Base-by-base conservation (phyloP, 2,888 invertebrate species). In the Zygothrica quintamaculata region DNA sequence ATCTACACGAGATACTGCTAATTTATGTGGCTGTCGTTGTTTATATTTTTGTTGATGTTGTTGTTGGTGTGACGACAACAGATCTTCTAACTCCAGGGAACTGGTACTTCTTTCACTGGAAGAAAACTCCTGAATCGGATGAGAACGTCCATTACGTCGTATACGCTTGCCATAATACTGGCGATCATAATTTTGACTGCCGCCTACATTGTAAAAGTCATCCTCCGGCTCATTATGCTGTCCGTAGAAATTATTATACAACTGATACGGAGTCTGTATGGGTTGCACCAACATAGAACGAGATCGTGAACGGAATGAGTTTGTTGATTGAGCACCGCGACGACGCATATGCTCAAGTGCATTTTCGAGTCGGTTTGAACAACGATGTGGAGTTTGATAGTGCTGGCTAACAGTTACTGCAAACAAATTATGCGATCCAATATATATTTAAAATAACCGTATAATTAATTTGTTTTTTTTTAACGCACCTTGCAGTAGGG, bases 361-460 rank as follows among this genome's bases (percentile, higher is more conserved):
- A 7, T 92, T 92, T 88, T 95, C 95, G 56, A 95, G 89, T 12
- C 94, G 92, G 12, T 93, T 92, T 0, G 94, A 94, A 75, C 95
- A 95, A 64, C 93, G 92, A 51, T 93, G 93, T 2, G 92, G 92
- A 18, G 44, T 90, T 90, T 75, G 89, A 42, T 88, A 87, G 1
- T 86, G 77, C 15, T 88, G 90, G 5, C 68, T 33, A 1, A 58
- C 22, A 34, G 43, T 59, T 43, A 47, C 82, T 82, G 36, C 6
- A 55, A 47, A 11, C 1, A 25, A 13, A 43, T 15, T 29, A 6
- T 8, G 26, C n/a, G 3, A 36, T 4, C 9, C 13, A 15, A 8
- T 18, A 13, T 0, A 55, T 1, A 22, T 2, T 1, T 22, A 1
- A 1, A 9, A 34, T 36, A 12, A 46, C 7, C 3, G 13, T 11